Base-by-base conservation (phyloP, 1,140 invertebrate genomes). In the Lucilia cuprina region DNA sequence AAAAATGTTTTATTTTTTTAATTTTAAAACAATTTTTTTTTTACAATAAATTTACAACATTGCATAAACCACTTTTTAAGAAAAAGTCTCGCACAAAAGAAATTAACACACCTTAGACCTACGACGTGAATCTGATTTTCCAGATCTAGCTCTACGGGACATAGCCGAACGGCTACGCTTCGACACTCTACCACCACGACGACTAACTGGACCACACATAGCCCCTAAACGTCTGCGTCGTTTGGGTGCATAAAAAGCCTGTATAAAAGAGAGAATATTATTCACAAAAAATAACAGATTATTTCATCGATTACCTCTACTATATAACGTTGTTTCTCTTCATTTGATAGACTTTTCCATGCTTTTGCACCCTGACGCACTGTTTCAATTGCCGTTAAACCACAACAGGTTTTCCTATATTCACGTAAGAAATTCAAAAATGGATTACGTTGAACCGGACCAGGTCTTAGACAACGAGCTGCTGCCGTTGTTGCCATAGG, bases 221-320 rank as follows among this genome's bases (percentile, higher is more conserved):
- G 41, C 41, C 5, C 41, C 10, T 41, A 10, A 41, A 41, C 13
- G 50, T 50, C 74, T 78, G 4, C 41, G 65, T 10, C 30, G 60
- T 14, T 70, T 84, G 8, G 83, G 83, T 19, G 83, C 83, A 84
- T 84, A 74, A 65, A 84, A 84, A 10, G 83, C 83, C 83, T 84
- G 65, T 41, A 3, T 3, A 8, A 41, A 7, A 41, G 2, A 41
- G 41, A 41, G 7, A 41, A 41, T 41, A n/a, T 41, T 41, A 41
- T 2, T 41, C 50, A 17, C 19, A 49, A 17, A 21, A 35, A 5
- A 2, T 10, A 1, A 25, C 21, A 21, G 13, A 60, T 7, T 60
- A 82, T 82, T 25, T 13, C n/a, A 34, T 60, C 7, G 0, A 10
- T n/a, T n/a, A 25, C 82, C 82, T 75, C 74, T 83, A 74, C 82